A percentile compares a stretch with the other conserved stretches of the same genome.
Evolutionary conservation across 2,797 vertebrate genomes (phyloP).

Genomic region (Ptychadena robeensis): DNA sequence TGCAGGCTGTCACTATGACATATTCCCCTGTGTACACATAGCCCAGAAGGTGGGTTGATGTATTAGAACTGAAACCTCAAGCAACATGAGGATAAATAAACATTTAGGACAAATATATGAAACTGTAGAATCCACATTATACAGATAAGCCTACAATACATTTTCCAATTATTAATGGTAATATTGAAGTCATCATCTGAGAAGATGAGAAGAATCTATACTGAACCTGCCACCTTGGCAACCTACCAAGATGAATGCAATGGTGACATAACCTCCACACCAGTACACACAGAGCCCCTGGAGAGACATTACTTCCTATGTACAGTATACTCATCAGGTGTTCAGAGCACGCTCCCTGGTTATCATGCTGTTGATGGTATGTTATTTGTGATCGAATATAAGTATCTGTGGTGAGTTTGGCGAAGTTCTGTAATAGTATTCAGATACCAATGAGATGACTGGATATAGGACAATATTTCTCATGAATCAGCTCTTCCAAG

Average conservation of each 20-base stretch:
- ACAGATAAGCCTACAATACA: too few species aligned
- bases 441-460: background rate
- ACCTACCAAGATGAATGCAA: background rate
- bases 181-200: too few species aligned
- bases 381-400: background rate
- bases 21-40: too few species aligned
- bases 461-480: background rate
- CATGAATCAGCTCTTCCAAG: constrained; percentile 8
- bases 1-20: background rate
- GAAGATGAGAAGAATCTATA: too few species aligned
- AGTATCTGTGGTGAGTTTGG: background rate
- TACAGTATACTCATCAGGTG: background rate
- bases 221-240: background rate
- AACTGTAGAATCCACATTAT: too few species aligned
- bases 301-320: background rate
- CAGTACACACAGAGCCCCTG: constrained; percentile 4
- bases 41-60: background rate
- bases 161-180: too few species aligned
- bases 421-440: background rate
- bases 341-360: background rate
- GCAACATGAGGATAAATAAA: background rate
- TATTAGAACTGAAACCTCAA: background rate
- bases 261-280: background rate
- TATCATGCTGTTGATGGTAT: background rate
- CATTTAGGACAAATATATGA: background rate